Percentiles rank a stretch among this genome's conserved stretches.
These are phyloP conservation scores for Emydocephalus ijimae DNA, from an alignment of 2,113 vertebrate species.

Conservation along the genomic window DNA sequence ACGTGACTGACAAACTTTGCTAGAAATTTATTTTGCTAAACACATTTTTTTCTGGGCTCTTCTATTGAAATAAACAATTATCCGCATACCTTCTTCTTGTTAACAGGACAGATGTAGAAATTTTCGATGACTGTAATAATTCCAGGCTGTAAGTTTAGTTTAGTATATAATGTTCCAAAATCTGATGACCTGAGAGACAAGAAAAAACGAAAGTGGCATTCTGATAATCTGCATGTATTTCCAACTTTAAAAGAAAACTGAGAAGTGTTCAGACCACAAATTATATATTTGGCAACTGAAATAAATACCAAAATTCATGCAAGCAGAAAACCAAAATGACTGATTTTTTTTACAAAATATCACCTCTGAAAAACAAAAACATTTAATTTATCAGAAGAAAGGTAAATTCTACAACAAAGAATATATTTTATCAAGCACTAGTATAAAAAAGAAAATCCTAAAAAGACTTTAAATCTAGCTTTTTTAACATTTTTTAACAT, in stretches of 20 bases:
- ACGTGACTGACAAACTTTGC: background rate
- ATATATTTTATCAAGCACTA: background rate
- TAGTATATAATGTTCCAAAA: slow-evolving; percentile 92
- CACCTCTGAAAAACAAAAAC: background rate
- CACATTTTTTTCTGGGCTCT: background rate
- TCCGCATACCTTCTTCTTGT: slow-evolving; percentile 91
- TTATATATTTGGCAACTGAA: background rate
- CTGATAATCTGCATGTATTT: slow-evolving; percentile 16
- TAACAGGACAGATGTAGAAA: slow-evolving; percentile 95
- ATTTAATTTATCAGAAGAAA: background rate
- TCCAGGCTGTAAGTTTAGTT: slow-evolving; percentile 90
- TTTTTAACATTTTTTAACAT: background rate
- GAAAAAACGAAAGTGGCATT: slow-evolving; percentile 23
- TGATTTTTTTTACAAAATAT: background rate
- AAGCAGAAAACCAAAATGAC: background rate
- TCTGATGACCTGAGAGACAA: slow-evolving; percentile 83
- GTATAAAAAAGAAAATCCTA: background rate
- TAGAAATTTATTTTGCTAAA: background rate
- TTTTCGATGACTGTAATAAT: slow-evolving; percentile 89
- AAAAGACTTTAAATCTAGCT: background rate
- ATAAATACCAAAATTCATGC: background rate
- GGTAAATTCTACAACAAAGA: background rate
- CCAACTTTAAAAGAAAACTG: background rate
- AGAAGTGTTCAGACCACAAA: background rate
- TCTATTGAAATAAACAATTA: background rate